Evolutionary conservation across 2,113 vertebrate species (phyloP).

Genomic region (Tricholaema leucomelas): DNA sequence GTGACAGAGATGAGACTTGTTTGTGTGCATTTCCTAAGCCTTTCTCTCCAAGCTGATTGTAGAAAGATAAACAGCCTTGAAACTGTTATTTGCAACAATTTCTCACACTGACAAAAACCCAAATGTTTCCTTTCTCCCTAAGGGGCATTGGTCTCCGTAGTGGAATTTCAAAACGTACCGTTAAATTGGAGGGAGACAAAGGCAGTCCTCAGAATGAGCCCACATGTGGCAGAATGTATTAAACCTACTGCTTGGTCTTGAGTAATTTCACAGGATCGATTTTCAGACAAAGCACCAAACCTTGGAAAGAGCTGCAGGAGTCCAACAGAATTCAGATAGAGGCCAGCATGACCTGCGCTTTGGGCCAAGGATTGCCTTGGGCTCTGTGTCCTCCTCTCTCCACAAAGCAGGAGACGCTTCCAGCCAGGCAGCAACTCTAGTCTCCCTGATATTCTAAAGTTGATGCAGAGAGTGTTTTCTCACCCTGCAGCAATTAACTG

Average conservation of each 20-base stretch:
- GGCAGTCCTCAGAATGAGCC: neutral
- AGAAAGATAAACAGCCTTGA: neutral
- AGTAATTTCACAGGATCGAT: neutral
- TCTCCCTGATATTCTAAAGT: neutral
- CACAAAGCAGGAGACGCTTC: neutral
- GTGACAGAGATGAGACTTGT: neutral
- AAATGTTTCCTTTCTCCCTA: neutral
- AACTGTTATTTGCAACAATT: neutral
- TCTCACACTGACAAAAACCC: neutral
- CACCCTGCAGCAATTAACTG: slow-evolving; percentile 22
- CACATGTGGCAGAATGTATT: neutral
- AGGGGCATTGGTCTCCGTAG: neutral
- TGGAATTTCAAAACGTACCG: neutral
- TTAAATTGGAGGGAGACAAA: neutral
- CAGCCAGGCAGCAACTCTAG: neutral
- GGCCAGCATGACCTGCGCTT: neutral
- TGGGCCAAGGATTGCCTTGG: neutral
- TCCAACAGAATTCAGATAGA: neutral
- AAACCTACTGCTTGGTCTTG: neutral
- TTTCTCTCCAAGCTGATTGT: neutral
- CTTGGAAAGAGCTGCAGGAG: neutral
- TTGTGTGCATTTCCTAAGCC: neutral
- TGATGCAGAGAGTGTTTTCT: neutral
- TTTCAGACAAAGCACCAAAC: neutral
- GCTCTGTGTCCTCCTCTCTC: neutral